Conservation (phyloP, 2,113 vertebrate species). For the Haemorhous mexicanus region DNA sequence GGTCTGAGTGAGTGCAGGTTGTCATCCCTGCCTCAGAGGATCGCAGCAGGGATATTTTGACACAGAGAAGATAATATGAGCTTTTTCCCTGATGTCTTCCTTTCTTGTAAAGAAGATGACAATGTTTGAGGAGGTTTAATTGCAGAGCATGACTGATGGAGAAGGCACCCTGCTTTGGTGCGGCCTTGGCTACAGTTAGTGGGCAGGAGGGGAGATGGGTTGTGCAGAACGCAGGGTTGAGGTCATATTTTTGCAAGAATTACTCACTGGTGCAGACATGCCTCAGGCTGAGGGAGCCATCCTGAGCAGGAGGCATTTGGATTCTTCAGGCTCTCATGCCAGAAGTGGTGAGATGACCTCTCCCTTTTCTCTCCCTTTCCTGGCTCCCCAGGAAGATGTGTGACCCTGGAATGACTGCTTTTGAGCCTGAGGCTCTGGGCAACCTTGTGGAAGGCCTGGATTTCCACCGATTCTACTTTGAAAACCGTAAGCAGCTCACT, state of each 20-base stretch:
- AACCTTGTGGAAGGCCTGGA: constrained; percentile 97
- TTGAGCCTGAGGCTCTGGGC: constrained; percentile 94
- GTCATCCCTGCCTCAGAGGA: not conserved
- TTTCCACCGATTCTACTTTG: constrained; percentile 99
- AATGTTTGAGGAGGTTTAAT: not conserved
- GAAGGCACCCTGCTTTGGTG: not conserved
- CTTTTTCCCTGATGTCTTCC: not conserved
- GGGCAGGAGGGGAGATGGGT: not conserved
- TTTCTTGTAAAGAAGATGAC: not conserved
- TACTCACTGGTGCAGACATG: not conserved
- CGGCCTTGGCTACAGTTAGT: not conserved
- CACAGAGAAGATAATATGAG: not conserved
- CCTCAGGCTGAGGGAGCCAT: not conserved
- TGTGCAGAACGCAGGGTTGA: not conserved
- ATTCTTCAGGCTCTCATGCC: not conserved
- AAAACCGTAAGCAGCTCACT: constrained; percentile 86
- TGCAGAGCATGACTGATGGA: not conserved
- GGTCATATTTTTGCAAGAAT: not conserved
- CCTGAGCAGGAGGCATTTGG: accelerated
- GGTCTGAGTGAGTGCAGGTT: not conserved
- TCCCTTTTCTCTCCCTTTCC: not conserved
- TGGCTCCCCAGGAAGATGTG: constrained; percentile 90
- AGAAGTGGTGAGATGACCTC: not conserved
- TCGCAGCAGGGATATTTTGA: not conserved
- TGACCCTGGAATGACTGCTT: constrained; percentile 95